Evolutionary conservation across 2,888 invertebrate genomes (phyloP), one percentile per base, ranked within the genome.

Genomic region (Hyppa rectilinea): DNA sequence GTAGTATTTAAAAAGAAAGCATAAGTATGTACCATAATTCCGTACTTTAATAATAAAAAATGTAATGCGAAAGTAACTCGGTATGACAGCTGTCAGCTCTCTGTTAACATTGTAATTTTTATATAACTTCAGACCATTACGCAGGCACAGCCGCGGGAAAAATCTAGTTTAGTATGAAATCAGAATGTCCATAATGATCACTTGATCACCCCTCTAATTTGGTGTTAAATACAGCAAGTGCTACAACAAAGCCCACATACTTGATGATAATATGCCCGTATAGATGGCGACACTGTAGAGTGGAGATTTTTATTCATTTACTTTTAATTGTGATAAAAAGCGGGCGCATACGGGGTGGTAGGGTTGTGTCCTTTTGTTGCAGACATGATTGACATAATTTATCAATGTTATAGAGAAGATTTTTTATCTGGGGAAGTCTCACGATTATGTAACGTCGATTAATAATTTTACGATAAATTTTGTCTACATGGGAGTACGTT

Each of bases 281-380:
- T 84, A 85, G 86, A 86, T 84, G 87, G 82, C 87, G 86, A 83
- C 62, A 82, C 75, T 69, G 67, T 60, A 49, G 36, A 47, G 67
- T 58, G 68, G 76, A 83, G 88, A 89, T 88, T 88, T 88, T 89
- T 89, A 87, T 88, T 89, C 86, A 88, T 88, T 88, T 83, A 83
- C 12, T 38, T 70, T 81, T 83, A 79, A 71, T 82, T 82, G 75
- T 83, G 78, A 79, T 80, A 80, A 84, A 84, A 84, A 84, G 78
- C 75, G 72, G 81, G 65, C 45, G 47, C 69, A 85, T 80, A 78
- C 67, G 75, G 81, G 80, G 40, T 40, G 66, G 66, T 84, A 80
- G 85, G 84, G 85, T 85, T 85, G 79, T 64, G 45, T 67, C 7
- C 59, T 74, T 55, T 53, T 69, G 49, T 62, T 45, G 47, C 5